Evolutionary conservation across 2,888 invertebrate species (phyloP), one percentile per base, ranked within the genome.

Genomic region (Iselma pallidipennis): DNA sequence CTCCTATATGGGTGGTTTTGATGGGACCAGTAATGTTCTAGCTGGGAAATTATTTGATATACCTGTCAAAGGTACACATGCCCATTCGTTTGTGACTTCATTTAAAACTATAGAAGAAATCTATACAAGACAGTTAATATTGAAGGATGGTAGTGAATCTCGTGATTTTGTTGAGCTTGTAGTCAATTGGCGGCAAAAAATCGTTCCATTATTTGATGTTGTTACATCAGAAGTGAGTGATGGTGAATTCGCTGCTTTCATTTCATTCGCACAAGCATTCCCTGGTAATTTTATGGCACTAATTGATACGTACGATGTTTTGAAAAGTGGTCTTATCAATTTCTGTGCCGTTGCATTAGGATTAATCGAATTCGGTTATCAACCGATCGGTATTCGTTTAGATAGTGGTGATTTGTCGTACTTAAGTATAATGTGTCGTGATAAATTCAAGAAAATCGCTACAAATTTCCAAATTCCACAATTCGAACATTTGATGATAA

Each of bases 341-440:
- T 99, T 98, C 82, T 95, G 95, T 81, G 94, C 98, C 0, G 97
- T 98, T 55, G 95, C 96, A 0, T 81, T 98, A 81, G 95, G 96
- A 0, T 83, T 99, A 37, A 86, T 92, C 78, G 94, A 96, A 71
- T 86, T 96, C 74, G 97, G 96, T 0, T 98, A 96, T 80, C 84
- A 86, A 76, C 91, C 98, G 0, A 80, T 94, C 59, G 98, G 98
- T 19, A 90, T 98, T 63, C 88, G 98, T 50, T 92, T 99, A 50
- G 98, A 99, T 82, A 96, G 96, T 74, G 98, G n/a, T n/a, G n/a
- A n/a, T n/a, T n/a, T n/a, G n/a, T 96, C 74, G 98, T 99, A 98
- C 80, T 84, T 98, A 49, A 97, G 97, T 5, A 91, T 92, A 62
- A 85, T 92, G 64, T 91, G 96, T 0, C 84, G 96, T 65, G 87